Evolutionary conservation across 2,888 invertebrate genomes (phyloP).

Genomic region (Amphipoea oculea): DNA sequence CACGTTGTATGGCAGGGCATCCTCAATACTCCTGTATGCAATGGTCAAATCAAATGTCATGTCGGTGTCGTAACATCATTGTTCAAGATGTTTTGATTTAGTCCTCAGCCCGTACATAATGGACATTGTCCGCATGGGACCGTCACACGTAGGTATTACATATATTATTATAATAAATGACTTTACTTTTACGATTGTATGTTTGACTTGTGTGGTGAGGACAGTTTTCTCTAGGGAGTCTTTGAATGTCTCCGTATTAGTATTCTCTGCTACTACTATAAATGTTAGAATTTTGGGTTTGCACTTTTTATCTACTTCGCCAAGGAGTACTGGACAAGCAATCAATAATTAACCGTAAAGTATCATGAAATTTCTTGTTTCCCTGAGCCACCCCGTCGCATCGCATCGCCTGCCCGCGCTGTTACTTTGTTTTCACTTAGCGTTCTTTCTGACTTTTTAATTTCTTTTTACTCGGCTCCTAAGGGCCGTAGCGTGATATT

Average conservation of each 20-base stretch:
- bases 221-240: constrained; percentile 5
- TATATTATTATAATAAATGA: constrained; percentile 62
- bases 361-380: neutral
- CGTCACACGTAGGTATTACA: constrained; percentile 43
- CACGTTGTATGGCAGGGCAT: neutral
- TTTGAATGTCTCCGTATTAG: neutral
- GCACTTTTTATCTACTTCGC: neutral
- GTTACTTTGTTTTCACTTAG: neutral
- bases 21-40: constrained; percentile 37
- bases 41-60: constrained; percentile 37
- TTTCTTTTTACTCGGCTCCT: neutral
- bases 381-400: neutral
- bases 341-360: neutral
- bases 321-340: neutral
- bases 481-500: too few species aligned
- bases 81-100: constrained; percentile 58
- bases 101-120: constrained; percentile 43
- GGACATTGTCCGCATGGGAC: constrained; percentile 62
- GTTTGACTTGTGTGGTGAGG: neutral
- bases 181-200: constrained; percentile 53
- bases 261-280: neutral
- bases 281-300: neutral
- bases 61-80: constrained; percentile 55
- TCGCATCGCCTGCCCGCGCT: neutral
- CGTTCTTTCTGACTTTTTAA: neutral